Evolutionary conservation across 2,797 vertebrate species (phyloP).

Genomic region (Capromys pilorides): DNA sequence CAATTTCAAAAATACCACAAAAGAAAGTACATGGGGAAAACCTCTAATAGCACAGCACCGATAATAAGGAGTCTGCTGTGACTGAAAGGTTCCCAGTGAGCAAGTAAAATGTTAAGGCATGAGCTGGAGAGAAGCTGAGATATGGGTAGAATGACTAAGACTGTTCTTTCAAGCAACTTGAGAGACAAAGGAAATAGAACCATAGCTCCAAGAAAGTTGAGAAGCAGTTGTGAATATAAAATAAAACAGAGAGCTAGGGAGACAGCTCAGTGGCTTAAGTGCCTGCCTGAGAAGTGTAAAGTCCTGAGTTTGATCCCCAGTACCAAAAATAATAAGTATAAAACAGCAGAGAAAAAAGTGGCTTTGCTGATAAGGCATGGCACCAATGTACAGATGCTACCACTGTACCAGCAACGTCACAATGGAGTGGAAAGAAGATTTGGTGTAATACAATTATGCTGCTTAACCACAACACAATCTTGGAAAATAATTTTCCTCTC

Average conservation of each 20-base stretch:
- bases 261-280: no score
- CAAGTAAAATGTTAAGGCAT: background rate
- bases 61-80: background rate
- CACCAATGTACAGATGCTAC: background rate
- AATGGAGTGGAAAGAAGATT: rapidly evolving
- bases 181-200: background rate
- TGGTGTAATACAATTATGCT: background rate
- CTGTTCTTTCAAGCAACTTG: conserved; percentile 29
- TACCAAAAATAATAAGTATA: no score
- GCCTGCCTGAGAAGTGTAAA: no score
- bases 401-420: background rate
- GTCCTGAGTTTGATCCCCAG: no score
- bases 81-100: background rate
- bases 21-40: background rate
- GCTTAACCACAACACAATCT: background rate
- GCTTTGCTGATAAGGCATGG: background rate
- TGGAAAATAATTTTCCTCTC: background rate
- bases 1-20: background rate
- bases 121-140: background rate
- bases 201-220: background rate
- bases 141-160: background rate
- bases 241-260: background rate
- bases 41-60: background rate
- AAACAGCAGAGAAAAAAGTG: background rate
- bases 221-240: conserved; percentile 13